Percentiles rank a stretch among this genome's conserved stretches.
phyloP scores from a whole-genome alignment of 2,113 vertebrate species.

The Podocnemis expansa region DNA sequence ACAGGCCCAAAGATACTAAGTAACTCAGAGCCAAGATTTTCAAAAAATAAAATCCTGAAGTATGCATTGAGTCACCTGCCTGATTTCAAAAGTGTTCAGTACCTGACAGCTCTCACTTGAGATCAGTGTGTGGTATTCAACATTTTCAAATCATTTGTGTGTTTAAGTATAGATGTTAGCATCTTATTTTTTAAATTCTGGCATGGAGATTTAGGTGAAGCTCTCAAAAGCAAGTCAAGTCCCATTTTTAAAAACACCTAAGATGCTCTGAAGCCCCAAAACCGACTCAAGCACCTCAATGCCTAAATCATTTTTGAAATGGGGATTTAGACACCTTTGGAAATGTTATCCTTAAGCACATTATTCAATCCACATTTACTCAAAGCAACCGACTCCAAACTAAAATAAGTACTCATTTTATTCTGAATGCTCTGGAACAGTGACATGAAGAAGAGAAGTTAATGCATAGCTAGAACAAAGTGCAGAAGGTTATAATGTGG shows the following conservation, averaged over 20 bases:
- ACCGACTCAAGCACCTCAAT: neutral
- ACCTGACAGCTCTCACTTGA: neutral
- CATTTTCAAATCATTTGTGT: rapidly evolving
- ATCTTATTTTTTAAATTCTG: neutral
- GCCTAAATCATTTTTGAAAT: neutral
- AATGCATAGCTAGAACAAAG: neutral
- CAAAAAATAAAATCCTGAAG: neutral
- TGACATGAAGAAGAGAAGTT: neutral
- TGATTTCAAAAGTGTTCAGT: neutral
- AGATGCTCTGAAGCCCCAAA: neutral
- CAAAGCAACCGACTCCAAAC: conserved; percentile 6
- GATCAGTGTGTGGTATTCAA: neutral
- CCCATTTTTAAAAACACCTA: neutral
- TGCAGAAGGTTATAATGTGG: neutral
- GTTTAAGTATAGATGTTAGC: neutral
- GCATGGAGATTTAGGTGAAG: neutral
- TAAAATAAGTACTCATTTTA: conserved; percentile 35
- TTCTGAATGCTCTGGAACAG: neutral
- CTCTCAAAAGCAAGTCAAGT: neutral
- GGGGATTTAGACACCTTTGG: neutral
- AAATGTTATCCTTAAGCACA: neutral
- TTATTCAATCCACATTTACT: neutral
- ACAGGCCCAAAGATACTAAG: neutral
- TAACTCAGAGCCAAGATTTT: neutral
- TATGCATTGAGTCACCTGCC: neutral